Percentiles rank a stretch among this genome's conserved stretches.
These are phyloP conservation scores for Pseudochromis fuscus DNA, from an alignment of 2,797 vertebrate genomes.

Conservation along the genomic window DNA sequence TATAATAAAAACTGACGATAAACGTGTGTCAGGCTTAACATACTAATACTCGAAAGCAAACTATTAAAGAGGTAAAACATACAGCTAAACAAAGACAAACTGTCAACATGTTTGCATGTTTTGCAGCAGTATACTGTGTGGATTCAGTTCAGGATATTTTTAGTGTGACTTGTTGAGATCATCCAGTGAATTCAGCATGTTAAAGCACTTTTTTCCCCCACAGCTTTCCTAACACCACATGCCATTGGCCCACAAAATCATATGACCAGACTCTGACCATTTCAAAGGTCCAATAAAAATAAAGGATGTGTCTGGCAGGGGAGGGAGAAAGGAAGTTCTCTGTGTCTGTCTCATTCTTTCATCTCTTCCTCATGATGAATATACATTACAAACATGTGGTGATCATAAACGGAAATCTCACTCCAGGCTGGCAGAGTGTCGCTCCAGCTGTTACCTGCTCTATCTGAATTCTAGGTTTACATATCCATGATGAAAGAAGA, in stretches of 20 bases:
- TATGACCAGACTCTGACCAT: slow-evolving; percentile 85
- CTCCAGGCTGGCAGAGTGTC: slow-evolving; percentile 9
- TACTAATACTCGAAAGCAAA: slow-evolving; percentile 3
- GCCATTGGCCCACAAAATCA: slow-evolving; percentile 79
- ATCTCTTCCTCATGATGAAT: slow-evolving; percentile 37
- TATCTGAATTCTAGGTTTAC: slow-evolving; percentile 6
- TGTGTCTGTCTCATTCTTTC: slow-evolving; percentile 43
- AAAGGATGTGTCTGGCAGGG: slow-evolving; percentile 58
- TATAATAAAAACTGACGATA: too few relatives aligned
- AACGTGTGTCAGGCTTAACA: too few relatives aligned
- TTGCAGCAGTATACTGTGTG: neutral
- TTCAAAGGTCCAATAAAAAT: slow-evolving; percentile 78
- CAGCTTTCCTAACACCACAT: slow-evolving; percentile 45
- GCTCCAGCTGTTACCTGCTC: slow-evolving; percentile 42
- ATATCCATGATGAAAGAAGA: slow-evolving; percentile 1
- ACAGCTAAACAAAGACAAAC: neutral
- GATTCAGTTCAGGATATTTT: slow-evolving; percentile 51
- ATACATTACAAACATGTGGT: slow-evolving; percentile 47
- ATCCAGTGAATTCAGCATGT: slow-evolving; percentile 60
- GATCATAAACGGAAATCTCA: slow-evolving; percentile 55
- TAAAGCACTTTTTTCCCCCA: slow-evolving; percentile 53
- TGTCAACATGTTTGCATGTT: neutral
- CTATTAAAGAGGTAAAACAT: neutral
- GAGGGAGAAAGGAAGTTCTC: slow-evolving; percentile 65
- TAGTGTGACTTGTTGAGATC: slow-evolving; percentile 53